Evolutionary conservation across 2,888 invertebrate species (phyloP).

Genomic region (Orthosia gothica): DNA sequence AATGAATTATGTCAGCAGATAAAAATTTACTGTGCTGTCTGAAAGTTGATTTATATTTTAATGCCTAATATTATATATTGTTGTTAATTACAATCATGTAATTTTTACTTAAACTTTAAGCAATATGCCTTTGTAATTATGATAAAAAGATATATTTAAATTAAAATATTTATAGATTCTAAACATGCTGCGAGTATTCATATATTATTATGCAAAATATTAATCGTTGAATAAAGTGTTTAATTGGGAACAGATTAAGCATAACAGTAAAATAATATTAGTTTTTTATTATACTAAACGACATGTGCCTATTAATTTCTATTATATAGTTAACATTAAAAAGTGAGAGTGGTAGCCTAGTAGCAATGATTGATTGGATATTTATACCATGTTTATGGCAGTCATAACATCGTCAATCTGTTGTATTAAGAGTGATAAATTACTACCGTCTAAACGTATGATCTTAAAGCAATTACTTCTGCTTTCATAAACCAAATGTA

Average conservation of each 20-base stretch:
- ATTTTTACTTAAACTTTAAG: background rate
- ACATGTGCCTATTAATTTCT: conserved; percentile 32
- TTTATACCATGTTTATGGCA: conserved; percentile 50
- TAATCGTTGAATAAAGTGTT: conserved; percentile 5
- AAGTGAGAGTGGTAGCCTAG: conserved; percentile 56
- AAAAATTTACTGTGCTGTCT: background rate
- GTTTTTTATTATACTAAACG: conserved; percentile 43
- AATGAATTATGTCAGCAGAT: too few relatives aligned
- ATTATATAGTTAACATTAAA: conserved; percentile 50
- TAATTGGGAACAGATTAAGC: conserved; percentile 7
- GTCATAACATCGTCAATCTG: conserved; percentile 53
- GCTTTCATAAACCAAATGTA: conserved; percentile 27
- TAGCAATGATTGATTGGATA: conserved; percentile 53
- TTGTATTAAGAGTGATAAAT: conserved; percentile 55
- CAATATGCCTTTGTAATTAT: background rate
- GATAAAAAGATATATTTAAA: conserved; percentile 1
- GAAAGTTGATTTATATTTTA: too few relatives aligned
- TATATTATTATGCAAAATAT: conserved; percentile 10
- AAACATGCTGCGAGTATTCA: background rate
- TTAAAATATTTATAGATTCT: background rate
- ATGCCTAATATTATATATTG: background rate
- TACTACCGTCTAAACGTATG: conserved; percentile 19
- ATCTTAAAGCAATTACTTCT: conserved; percentile 36
- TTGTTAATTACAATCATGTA: background rate
- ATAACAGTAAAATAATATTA: conserved; percentile 22